phyloP scores from a whole-genome alignment of 2,113 vertebrate genomes.

The Datnioides undecimradiatus region DNA sequence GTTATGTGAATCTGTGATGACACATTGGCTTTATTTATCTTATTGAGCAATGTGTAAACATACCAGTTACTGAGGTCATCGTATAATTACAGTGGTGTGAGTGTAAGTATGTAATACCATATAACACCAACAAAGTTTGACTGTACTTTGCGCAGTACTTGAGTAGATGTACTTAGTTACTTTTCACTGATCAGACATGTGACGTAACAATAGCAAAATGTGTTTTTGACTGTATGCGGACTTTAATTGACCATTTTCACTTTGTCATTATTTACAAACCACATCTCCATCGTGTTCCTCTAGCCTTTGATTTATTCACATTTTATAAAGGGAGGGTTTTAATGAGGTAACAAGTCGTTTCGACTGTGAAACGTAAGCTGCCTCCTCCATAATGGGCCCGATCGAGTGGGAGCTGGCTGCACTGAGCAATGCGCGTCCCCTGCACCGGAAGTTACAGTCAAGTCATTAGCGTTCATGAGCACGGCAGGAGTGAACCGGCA shows the following conservation, averaged over 20 bases:
- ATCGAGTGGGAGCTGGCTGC: background rate
- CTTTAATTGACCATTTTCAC: background rate
- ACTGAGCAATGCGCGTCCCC: constrained; percentile 13
- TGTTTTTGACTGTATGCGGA: background rate
- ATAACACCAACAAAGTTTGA: no score
- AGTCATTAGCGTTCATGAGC: constrained; percentile 44
- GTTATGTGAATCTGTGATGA: no score
- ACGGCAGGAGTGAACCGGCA: constrained; percentile 64
- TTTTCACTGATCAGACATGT: background rate
- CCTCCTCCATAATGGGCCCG: background rate
- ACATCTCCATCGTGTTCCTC: no score
- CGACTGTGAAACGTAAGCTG: background rate
- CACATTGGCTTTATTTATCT: no score
- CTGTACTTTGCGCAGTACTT: no score
- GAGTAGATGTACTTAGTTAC: no score
- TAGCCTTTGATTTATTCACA: background rate
- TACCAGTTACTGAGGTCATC: no score
- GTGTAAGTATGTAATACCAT: no score
- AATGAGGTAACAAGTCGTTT: no score
- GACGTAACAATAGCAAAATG: background rate
- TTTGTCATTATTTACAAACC: background rate
- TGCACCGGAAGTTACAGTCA: constrained; percentile 62
- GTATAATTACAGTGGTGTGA: no score
- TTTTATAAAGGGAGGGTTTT: no score
- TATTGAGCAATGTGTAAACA: no score